phyloP scores from a whole-genome alignment of 2,888 invertebrate species.

The Dermolepida albohirtum region DNA sequence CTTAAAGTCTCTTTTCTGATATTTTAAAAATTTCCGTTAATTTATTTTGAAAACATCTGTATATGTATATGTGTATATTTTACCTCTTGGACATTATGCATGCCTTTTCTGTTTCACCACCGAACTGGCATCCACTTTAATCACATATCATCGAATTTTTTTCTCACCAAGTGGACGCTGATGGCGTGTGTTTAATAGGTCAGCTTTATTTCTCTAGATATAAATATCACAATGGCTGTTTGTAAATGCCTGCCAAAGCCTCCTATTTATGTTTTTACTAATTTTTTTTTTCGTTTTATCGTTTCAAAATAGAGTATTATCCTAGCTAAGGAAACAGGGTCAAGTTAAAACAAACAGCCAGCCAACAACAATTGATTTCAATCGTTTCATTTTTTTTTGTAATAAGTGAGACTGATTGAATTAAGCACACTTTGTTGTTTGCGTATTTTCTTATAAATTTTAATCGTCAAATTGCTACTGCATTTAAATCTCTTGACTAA shows the following conservation, averaged over 20 bases:
- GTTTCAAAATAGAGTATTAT: conserved; percentile 19
- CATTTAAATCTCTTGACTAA: conserved; percentile 17
- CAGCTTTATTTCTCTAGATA: conserved; percentile 43
- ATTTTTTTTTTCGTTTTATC: conserved; percentile 26
- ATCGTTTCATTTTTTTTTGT: conserved; percentile 47
- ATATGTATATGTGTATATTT: conserved; percentile 11
- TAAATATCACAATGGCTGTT: conserved; percentile 58
- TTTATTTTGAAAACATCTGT: no score
- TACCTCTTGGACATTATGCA: conserved; percentile 19
- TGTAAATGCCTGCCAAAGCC: conserved; percentile 52
- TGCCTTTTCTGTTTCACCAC: conserved; percentile 3
- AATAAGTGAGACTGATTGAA: conserved; percentile 47
- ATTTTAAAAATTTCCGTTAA: neutral
- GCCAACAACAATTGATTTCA: conserved; percentile 50
- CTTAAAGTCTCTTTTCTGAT: no score
- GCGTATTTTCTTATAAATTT: conserved; percentile 41
- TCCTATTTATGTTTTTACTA: conserved; percentile 38
- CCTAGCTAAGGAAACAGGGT: conserved; percentile 42
- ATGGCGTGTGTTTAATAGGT: conserved; percentile 18
- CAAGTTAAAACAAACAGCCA: conserved; percentile 51
- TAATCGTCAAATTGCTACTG: conserved; percentile 24
- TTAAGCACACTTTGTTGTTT: conserved; percentile 50
- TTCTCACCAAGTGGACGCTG: conserved; percentile 16
- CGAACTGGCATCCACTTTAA: no score
- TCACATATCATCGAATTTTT: conserved; percentile 8